phyloP scores from a whole-genome alignment of 1,140 invertebrate genomes.

The Lasaia peninsularis region DNA sequence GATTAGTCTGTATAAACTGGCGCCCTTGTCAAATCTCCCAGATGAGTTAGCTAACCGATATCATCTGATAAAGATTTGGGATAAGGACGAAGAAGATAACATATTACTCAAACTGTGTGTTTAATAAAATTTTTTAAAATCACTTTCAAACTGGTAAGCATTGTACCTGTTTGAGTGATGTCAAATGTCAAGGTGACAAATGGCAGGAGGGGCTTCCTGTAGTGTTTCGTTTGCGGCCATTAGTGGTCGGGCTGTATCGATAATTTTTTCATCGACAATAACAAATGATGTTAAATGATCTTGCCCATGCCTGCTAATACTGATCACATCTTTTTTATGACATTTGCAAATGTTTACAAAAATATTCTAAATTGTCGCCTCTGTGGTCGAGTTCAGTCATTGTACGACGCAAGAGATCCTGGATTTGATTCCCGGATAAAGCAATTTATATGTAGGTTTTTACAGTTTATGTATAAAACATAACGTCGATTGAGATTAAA shows the following conservation, averaged over 20 bases:
- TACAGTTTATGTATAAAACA: no score
- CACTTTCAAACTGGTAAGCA: conserved; percentile 33
- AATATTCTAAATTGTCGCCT: no score
- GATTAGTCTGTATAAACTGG: no score
- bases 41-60: no score
- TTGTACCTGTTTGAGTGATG: conserved; percentile 60
- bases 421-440: no score
- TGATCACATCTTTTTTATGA: background rate
- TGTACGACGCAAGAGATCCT: no score
- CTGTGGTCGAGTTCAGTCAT: no score
- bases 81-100: no score
- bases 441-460: no score
- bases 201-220: conserved; percentile 61
- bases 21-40: no score
- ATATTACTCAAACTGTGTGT: background rate
- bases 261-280: conserved; percentile 25
- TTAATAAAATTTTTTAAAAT: conserved; percentile 33
- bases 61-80: no score
- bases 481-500: no score
- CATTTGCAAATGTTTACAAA: conserved; percentile 1
- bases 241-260: conserved; percentile 45
- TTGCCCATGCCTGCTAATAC: background rate
- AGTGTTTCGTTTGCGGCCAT: conserved; percentile 40
- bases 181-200: conserved; percentile 72
- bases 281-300: conserved; percentile 1